These are phyloP conservation scores for Reinhardtius hippoglossoides DNA, from an alignment of 2,113 vertebrate species.

Conservation along the genomic window DNA sequence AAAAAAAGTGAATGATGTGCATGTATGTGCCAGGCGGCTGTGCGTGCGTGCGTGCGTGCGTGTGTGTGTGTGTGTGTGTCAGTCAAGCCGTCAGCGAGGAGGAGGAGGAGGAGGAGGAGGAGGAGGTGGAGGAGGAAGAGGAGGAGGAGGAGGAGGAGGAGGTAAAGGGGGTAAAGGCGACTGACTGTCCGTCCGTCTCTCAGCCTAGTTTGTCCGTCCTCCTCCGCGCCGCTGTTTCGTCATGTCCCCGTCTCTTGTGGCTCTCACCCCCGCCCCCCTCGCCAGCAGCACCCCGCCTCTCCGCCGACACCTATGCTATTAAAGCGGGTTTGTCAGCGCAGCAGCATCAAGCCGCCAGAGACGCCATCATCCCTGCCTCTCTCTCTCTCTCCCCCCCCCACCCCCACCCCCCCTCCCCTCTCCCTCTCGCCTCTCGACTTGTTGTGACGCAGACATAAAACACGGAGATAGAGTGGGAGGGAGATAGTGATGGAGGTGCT, in stretches of 20 bases:
- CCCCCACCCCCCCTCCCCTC: too few relatives aligned
- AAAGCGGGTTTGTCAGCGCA: constrained; percentile 70
- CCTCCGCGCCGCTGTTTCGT: constrained; percentile 78
- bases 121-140: neutral
- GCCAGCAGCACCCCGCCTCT: constrained; percentile 13
- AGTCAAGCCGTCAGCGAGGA: constrained; percentile 78
- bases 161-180: neutral
- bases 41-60: constrained; percentile 60
- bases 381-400: constrained; percentile 37
- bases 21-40: constrained; percentile 66
- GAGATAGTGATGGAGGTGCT: constrained; percentile 66
- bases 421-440: constrained; percentile 74
- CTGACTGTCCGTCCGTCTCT: constrained; percentile 75
- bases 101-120: constrained; percentile 39
- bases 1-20: constrained; percentile 73
- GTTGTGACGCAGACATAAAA: constrained; percentile 90
- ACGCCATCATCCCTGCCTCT: constrained; percentile 83
- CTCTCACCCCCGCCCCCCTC: constrained; percentile 9
- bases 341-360: constrained; percentile 82
- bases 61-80: constrained; percentile 76
- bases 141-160: neutral
- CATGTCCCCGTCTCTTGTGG: constrained; percentile 76
- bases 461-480: constrained; percentile 77
- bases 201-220: constrained; percentile 80
- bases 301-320: constrained; percentile 69